Evolutionary conservation across 2,888 invertebrate genomes (phyloP).

Genomic region (Yponomeuta malinellus): DNA sequence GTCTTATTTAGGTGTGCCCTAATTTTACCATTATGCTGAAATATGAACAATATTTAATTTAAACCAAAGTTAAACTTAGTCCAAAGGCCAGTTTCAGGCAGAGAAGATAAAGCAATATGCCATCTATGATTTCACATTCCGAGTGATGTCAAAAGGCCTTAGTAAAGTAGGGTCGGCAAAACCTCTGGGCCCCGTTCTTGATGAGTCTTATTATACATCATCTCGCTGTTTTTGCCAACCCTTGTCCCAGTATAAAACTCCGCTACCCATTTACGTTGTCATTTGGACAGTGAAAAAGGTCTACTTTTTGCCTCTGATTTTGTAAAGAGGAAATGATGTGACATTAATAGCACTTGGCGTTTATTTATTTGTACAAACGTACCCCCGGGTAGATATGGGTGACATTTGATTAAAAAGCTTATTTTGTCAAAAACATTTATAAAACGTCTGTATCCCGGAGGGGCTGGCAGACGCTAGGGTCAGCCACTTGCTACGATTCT

Average conservation of each 20-base stretch:
- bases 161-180: slow-evolving; percentile 9
- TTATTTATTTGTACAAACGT: slow-evolving; percentile 31
- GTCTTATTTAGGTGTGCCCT: no score
- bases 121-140: background rate
- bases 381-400: no score
- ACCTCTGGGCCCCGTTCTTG: slow-evolving; percentile 6
- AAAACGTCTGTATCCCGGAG: no score
- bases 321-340: slow-evolving; percentile 46
- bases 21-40: no score
- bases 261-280: slow-evolving; percentile 51
- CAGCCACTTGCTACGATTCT: no score
- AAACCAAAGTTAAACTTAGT: background rate
- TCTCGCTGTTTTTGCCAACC: slow-evolving; percentile 23
- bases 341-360: slow-evolving; percentile 58
- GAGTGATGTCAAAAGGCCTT: background rate
- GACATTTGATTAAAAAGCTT: background rate
- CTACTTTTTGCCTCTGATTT: slow-evolving; percentile 50
- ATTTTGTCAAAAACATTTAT: no score
- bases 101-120: background rate
- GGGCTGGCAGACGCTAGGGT: no score
- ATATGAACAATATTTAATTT: no score
- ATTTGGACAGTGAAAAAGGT: slow-evolving; percentile 52
- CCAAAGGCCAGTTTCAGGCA: background rate
- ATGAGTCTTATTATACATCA: slow-evolving; percentile 16
- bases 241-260: slow-evolving; percentile 29